Percentiles rank a stretch among this genome's conserved stretches.
These are phyloP conservation scores for Cydia strobilella DNA, from an alignment of 1,140 invertebrate species.

Conservation along the genomic window DNA sequence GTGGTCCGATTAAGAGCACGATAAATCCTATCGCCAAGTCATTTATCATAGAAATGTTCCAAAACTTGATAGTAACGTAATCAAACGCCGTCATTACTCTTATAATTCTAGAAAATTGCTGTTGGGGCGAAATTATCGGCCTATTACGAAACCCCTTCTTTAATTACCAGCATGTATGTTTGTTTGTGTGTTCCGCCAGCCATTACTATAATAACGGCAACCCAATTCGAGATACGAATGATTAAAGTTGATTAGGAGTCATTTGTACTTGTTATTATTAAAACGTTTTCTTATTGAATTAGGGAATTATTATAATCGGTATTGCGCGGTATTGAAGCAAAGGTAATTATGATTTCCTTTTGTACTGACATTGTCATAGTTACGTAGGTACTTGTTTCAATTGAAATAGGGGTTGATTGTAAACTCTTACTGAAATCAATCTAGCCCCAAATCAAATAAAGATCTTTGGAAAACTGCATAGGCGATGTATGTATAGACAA, in stretches of 20 bases:
- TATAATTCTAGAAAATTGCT: conserved; percentile 76
- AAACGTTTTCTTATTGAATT: conserved; percentile 54
- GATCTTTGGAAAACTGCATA: too few relatives aligned
- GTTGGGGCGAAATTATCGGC: conserved; percentile 67
- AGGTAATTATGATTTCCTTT: not conserved
- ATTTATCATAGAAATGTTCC: conserved; percentile 59
- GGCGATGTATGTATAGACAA: too few relatives aligned
- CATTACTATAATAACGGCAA: conserved; percentile 72
- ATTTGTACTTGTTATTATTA: conserved; percentile 65
- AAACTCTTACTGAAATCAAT: too few relatives aligned
- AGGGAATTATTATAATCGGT: conserved; percentile 40
- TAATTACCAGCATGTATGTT: conserved; percentile 76
- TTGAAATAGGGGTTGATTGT: not conserved
- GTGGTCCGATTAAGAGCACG: conserved; percentile 14
- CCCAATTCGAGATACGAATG: conserved; percentile 66
- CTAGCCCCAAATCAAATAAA: too few relatives aligned
- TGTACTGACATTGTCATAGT: not conserved
- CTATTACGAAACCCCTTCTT: conserved; percentile 78
- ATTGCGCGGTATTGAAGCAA: conserved; percentile 22
- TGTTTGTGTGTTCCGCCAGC: conserved; percentile 68
- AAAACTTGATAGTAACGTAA: conserved; percentile 53
- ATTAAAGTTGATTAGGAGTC: conserved; percentile 71
- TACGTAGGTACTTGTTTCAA: not conserved
- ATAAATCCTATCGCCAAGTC: conserved; percentile 54
- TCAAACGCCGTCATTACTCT: conserved; percentile 62